Percentiles rank a stretch among this genome's conserved stretches.
Conservation (phyloP, 2,113 vertebrate genomes). For the Eubucco bourcierii region DNA sequence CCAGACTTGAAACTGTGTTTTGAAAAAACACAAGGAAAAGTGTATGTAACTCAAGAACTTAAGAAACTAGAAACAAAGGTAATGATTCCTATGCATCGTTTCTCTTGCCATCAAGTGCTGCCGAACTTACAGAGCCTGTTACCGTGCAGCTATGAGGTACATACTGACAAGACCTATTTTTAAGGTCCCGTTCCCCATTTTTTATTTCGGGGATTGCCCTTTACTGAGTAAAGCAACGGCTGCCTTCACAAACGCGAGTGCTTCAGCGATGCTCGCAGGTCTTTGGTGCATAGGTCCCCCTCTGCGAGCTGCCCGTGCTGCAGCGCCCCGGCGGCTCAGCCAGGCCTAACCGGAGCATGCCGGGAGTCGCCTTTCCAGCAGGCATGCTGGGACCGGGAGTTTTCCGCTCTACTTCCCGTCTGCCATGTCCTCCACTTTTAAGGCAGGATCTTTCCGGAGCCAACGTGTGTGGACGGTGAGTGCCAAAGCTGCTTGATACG, state of each 20-base stretch:
- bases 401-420: not conserved
- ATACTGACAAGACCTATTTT: not conserved
- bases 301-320: too few relatives aligned
- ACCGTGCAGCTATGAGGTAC: not conserved
- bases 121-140: not conserved
- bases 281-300: not conserved
- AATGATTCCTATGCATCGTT: not conserved
- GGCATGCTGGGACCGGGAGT: conserved; percentile 36
- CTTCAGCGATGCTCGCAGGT: accelerated
- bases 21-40: not conserved
- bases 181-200: accelerated
- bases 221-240: accelerated
- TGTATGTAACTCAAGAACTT: not conserved
- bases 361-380: not conserved
- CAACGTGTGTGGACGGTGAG: not conserved
- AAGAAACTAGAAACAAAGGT: not conserved
- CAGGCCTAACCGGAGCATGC: not conserved
- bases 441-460: accelerated
- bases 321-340: too few relatives aligned
- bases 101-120: not conserved
- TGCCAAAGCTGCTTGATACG: not conserved
- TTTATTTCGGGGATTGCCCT: not conserved
- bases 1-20: not conserved
- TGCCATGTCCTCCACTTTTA: accelerated
- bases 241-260: accelerated